Base-by-base conservation (phyloP, 2,797 vertebrate species). In the Sebastes kiyomatsui region DNA sequence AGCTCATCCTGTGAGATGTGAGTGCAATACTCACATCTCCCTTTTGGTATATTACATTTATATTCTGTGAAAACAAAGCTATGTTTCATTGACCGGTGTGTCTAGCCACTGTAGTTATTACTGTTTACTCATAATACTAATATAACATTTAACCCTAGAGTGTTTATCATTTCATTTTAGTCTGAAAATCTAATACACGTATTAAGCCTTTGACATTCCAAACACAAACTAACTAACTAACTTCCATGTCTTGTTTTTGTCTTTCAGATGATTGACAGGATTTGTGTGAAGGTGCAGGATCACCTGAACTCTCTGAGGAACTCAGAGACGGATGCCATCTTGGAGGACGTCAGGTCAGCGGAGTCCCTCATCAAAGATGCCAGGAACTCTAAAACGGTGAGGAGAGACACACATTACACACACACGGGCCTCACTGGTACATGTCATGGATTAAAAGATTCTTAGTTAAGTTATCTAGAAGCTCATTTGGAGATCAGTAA, bases 231-330 rank as follows among this genome's bases (percentile, higher is more conserved):
- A 16, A 42, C 12, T 2, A 10, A 25, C 38, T 42, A 42, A 42
- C 13, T 1, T 25, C 11, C 4, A 11, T 65, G 1, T 27, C 12
- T 66, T 60, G 4, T n/a, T 60, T 67, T 75, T 83, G n/a, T 68
- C 38, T 68, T 73, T 32, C 92, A 99, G 98, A 98, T 99, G 98
- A 98, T 99, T 69, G 98, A 99, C 86, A 95, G 98, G 90, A 97
- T 99, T 84, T 99, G 98, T 89, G 98, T 99, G 66, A 99, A 99
- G 94, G 97, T 99, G 20, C 98, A 99, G 93, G 98, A 99, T 88
- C 98, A 99, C 81, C 96, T 99, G 61, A 99, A 99, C 94, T 99
- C 98, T 16, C 92, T 99, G 84, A 96, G 96, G 66, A 97, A 97
- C 85, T 97, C 96, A 0, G 97, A 96, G 52, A 96, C 94, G 10